Percentiles rank a stretch among this genome's conserved stretches.
These are phyloP conservation scores for Drosophila tsacasi DNA, from an alignment of 1,140 invertebrate species.

Conservation along the genomic window DNA sequence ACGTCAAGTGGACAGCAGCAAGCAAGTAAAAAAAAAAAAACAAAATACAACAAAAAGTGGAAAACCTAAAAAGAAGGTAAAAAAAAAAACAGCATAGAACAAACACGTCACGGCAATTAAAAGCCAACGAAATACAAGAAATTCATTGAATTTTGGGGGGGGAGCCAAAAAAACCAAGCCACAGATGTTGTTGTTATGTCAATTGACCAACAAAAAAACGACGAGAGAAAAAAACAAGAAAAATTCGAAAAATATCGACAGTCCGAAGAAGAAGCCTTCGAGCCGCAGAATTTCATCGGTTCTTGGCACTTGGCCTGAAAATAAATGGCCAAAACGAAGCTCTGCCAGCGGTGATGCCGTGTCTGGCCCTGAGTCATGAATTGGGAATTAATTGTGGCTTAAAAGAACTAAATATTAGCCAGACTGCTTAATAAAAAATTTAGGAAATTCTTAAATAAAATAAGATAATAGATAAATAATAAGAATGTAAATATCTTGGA, in stretches of 20 bases:
- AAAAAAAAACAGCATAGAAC: slow-evolving; percentile 41
- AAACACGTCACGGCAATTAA: slow-evolving; percentile 81
- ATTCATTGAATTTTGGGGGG: slow-evolving; percentile 14
- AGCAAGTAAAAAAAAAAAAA: slow-evolving; percentile 23
- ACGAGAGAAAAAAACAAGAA: slow-evolving; percentile 10
- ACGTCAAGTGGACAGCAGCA: slow-evolving; percentile 65
- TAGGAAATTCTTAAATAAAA: too few relatives aligned
- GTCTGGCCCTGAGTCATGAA: not conserved
- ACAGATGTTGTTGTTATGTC: slow-evolving; percentile 42
- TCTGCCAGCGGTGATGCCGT: slow-evolving; percentile 13
- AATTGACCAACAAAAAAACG: slow-evolving; percentile 48
- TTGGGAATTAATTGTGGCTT: not conserved
- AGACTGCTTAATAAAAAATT: not conserved
- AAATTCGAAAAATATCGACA: slow-evolving; percentile 43
- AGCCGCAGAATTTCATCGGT: slow-evolving; percentile 43
- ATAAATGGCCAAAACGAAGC: slow-evolving; percentile 22
- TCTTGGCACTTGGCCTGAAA: slow-evolving; percentile 47
- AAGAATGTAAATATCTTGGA: not conserved
- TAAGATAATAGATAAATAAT: not conserved
- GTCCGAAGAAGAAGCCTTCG: slow-evolving; percentile 19
- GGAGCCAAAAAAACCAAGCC: slow-evolving; percentile 26
- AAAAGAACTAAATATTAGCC: not conserved
- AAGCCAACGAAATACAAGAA: slow-evolving; percentile 58
- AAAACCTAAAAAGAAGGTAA: slow-evolving; percentile 7
- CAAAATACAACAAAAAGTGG: slow-evolving; percentile 25